Evolutionary conservation across 2,888 invertebrate genomes (phyloP).

Genomic region (Leuctra nigra): DNA sequence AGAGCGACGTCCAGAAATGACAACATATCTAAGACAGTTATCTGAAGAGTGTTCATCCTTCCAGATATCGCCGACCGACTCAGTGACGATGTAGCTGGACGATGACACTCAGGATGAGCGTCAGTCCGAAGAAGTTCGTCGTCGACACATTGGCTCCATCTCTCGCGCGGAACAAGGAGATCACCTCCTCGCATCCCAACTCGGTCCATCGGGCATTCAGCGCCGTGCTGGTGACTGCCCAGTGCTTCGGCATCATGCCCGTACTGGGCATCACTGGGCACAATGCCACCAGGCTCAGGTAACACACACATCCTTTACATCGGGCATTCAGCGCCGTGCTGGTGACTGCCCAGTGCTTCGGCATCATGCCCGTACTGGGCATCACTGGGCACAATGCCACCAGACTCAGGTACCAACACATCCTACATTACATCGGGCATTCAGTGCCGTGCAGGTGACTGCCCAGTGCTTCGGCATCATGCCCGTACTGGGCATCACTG

Average conservation of each 20-base stretch:
- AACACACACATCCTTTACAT: too few relatives aligned
- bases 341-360: neutral
- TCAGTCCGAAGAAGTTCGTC: too few relatives aligned
- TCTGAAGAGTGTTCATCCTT: too few relatives aligned
- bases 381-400: neutral
- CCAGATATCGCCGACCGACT: too few relatives aligned
- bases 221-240: neutral
- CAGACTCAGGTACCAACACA: neutral
- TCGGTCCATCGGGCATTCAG: neutral
- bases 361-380: neutral
- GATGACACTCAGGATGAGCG: too few relatives aligned
- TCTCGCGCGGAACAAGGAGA: too few relatives aligned
- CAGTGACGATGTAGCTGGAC: too few relatives aligned
- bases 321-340: neutral
- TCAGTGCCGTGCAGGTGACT: neutral
- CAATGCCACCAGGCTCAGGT: neutral
- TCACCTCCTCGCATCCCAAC: neutral
- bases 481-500: neutral
- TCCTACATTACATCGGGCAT: too few relatives aligned
- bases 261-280: neutral
- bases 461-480: constrained; percentile 3
- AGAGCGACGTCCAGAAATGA: too few relatives aligned
- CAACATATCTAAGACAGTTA: too few relatives aligned
- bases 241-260: constrained; percentile 3
- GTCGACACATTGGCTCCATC: too few relatives aligned